Base-by-base conservation (phyloP, 2,113 vertebrate genomes). In the Porphyrio hochstetteri region DNA sequence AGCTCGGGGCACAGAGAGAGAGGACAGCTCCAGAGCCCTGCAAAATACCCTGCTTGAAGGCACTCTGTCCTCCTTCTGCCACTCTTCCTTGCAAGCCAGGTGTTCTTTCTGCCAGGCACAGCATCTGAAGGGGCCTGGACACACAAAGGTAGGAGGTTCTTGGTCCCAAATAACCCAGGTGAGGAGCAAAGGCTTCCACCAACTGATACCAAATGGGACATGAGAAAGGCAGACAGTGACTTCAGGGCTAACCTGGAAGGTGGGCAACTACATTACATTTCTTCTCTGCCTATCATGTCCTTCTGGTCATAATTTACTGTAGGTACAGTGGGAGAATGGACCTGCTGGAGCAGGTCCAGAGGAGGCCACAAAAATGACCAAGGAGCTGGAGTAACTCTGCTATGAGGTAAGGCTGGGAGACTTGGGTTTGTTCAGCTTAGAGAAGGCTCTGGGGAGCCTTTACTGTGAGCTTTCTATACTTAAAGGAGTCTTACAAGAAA, bases 11-110 rank as follows among this genome's bases (percentile, higher is more conserved):
- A 9, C 8, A 4, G 28, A 0, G 0, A 60, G 40, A 28, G 25
- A 69, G 70, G 23, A 42, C 0, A 0, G 48, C 85, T 70, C 20
- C 0, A 0, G 76, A 63, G n/a, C 18, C 21, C 16, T 9, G 48
- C 29, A 19, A 18, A 71, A 23, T 67, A 25, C 31, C 67, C 59
- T 40, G 70, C 72, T 64, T 0, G 0, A 20, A 78, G 83, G 7
- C 11, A 7, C 48, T 21, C 14, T 40, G 55, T 46, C 9, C 38
- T n/a, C 10, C 33, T 4, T 4, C 4, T 21, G 63, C 16, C 33
- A 8, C 52, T 2, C 18, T 76, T 5, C 20, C 44, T 48, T 50
- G 42, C 36, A 13, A 31, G 25, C 11, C 76, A 91, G 31, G 36
- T 72, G 31, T 83, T 57, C 10, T 6, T 8, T 12, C 36, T 90